These are phyloP conservation scores for Conus canariensis DNA, from an alignment of 2,888 invertebrate species.

Conservation along the genomic window DNA sequence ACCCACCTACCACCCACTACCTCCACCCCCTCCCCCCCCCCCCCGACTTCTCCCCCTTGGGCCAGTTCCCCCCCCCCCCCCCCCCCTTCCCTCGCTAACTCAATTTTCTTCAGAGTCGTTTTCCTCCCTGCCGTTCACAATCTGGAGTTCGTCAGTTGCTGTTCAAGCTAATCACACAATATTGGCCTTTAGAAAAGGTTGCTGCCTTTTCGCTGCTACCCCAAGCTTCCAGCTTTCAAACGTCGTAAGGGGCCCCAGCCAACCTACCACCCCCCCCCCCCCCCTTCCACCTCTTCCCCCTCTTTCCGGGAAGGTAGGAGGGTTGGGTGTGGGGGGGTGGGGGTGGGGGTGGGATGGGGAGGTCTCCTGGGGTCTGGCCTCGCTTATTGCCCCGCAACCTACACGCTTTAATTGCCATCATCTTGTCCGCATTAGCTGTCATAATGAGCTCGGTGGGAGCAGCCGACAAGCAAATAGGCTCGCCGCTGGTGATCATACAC, in stretches of 20 bases:
- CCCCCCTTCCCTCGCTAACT: conserved; percentile 1
- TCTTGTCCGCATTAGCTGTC: conserved; percentile 33
- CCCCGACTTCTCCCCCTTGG: not conserved
- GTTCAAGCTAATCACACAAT: conserved; percentile 30
- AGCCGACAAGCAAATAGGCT: conserved; percentile 34
- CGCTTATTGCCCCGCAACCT: conserved; percentile 19
- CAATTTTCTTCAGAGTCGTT: conserved; percentile 32
- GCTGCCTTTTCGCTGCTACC: not conserved
- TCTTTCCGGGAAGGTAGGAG: too few species aligned
- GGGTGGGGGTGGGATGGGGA: too few species aligned
- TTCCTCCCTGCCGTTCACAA: conserved; percentile 19
- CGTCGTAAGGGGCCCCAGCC: not conserved
- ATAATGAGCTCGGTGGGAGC: conserved; percentile 22
- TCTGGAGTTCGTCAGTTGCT: conserved; percentile 32
- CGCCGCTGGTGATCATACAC: conserved; percentile 33
- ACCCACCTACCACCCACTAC: too few species aligned
- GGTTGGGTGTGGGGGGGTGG: too few species aligned
- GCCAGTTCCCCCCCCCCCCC: not conserved
- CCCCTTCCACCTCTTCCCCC: not conserved
- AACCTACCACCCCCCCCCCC: not conserved
- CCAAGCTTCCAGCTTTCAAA: conserved; percentile 4
- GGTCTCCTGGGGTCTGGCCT: not conserved
- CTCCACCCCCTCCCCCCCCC: too few species aligned
- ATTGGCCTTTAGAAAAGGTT: conserved; percentile 35
- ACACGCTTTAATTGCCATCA: conserved; percentile 34